Evolutionary conservation across 2,113 vertebrate species (phyloP).

Genomic region (Sminthopsis crassicaudata): DNA sequence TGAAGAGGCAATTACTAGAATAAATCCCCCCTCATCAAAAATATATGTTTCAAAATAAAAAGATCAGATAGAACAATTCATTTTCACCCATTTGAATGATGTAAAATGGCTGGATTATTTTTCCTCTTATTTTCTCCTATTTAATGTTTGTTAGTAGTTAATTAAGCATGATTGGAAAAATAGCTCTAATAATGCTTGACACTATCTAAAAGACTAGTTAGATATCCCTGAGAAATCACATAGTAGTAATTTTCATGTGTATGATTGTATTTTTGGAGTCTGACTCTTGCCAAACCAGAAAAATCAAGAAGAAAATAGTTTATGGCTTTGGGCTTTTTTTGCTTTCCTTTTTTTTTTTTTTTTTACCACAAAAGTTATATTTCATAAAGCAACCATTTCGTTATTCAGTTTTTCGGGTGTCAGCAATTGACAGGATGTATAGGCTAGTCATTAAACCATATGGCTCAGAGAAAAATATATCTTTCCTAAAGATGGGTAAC

Average conservation of each 20-base stretch:
- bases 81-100: slow-evolving; percentile 47
- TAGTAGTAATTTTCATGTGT: background rate
- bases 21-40: slow-evolving; percentile 34
- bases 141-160: slow-evolving; percentile 24
- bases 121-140: slow-evolving; percentile 8
- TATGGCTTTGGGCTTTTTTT: slow-evolving; percentile 34
- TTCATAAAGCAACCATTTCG: slow-evolving; percentile 43
- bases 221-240: slow-evolving; percentile 20
- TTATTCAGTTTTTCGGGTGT: slow-evolving; percentile 24
- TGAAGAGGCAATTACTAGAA: slow-evolving; percentile 46
- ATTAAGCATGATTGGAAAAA: slow-evolving; percentile 50
- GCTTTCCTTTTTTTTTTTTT: slow-evolving; percentile 23
- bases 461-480: slow-evolving; percentile 7
- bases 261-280: background rate
- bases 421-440: slow-evolving; percentile 13
- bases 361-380: background rate
- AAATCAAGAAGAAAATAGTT: background rate
- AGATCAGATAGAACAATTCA: background rate
- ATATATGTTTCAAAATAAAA: slow-evolving; percentile 3
- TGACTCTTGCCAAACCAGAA: background rate
- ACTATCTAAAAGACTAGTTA: slow-evolving; percentile 37
- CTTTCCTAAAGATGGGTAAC: slow-evolving; percentile 52
- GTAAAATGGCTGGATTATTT: background rate
- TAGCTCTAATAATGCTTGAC: slow-evolving; percentile 38
- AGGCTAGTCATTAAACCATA: background rate